These are phyloP conservation scores for Tipula lateralis DNA, from an alignment of 2,888 invertebrate genomes.

Conservation along the genomic window DNA sequence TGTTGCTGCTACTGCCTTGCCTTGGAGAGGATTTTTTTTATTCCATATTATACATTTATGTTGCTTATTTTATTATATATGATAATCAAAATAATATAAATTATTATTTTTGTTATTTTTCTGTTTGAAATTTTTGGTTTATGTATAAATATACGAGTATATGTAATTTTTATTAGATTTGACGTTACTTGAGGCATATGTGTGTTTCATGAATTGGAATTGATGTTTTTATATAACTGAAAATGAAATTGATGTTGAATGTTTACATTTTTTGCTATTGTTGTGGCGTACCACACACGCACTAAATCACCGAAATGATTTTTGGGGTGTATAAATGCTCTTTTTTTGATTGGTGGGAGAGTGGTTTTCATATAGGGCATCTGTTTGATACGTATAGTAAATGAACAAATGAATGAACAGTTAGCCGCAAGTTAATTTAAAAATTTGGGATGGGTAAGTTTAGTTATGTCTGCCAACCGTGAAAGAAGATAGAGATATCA, in stretches of 20 bases:
- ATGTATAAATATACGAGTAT: no score
- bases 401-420: no score
- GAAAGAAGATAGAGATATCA: no score
- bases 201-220: conserved; percentile 11
- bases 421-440: no score
- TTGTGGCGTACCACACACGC: neutral
- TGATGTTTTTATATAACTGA: neutral
- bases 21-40: neutral
- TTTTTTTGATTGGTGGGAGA: neutral
- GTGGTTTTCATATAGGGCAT: no score
- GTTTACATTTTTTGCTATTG: neutral
- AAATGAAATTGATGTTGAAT: neutral
- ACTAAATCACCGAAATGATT: neutral
- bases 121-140: neutral
- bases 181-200: conserved; percentile 6
- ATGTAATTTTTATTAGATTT: neutral
- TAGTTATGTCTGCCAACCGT: no score
- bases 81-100: neutral
- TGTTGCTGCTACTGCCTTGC: conserved; percentile 12
- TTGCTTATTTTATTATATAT: neutral
- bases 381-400: no score
- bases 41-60: neutral
- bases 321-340: neutral
- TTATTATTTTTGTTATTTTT: neutral
- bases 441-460: no score